These are phyloP conservation scores for Puffinus mauretanicus DNA, from an alignment of 2,113 vertebrate species.

Conservation along the genomic window DNA sequence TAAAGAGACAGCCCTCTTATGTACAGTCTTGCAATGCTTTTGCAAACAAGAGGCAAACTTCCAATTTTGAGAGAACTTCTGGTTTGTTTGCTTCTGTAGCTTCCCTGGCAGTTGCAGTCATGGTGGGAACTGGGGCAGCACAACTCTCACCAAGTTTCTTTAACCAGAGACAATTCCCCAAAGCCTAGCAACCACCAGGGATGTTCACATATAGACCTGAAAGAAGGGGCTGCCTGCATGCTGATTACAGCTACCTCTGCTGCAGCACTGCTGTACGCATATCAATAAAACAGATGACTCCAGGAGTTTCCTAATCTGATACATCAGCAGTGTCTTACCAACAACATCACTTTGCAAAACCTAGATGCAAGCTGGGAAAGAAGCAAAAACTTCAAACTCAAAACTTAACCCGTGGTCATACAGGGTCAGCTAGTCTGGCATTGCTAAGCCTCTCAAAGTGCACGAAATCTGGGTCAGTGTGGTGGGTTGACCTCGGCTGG, in stretches of 20 bases:
- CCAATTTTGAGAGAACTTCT: background rate
- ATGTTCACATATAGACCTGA: no score
- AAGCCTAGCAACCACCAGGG: background rate
- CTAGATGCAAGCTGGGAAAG: background rate
- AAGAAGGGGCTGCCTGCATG: background rate
- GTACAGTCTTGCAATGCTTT: rapidly evolving
- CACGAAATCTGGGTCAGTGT: background rate
- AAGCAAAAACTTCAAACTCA: background rate
- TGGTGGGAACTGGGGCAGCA: background rate
- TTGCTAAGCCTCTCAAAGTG: background rate
- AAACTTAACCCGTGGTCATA: background rate
- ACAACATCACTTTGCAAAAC: background rate
- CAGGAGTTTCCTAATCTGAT: background rate
- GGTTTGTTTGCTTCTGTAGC: background rate
- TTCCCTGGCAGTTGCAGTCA: background rate
- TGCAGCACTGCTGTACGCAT: background rate
- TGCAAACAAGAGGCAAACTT: background rate
- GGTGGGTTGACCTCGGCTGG: background rate
- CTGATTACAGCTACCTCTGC: background rate
- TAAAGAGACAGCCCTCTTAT: no score
- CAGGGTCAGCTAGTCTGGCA: background rate
- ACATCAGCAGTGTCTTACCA: background rate
- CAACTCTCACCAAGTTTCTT: background rate
- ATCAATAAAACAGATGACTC: background rate
- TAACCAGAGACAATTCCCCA: background rate